phyloP scores from a whole-genome alignment of 2,888 invertebrate genomes.

The Epinotia brunnichana region DNA sequence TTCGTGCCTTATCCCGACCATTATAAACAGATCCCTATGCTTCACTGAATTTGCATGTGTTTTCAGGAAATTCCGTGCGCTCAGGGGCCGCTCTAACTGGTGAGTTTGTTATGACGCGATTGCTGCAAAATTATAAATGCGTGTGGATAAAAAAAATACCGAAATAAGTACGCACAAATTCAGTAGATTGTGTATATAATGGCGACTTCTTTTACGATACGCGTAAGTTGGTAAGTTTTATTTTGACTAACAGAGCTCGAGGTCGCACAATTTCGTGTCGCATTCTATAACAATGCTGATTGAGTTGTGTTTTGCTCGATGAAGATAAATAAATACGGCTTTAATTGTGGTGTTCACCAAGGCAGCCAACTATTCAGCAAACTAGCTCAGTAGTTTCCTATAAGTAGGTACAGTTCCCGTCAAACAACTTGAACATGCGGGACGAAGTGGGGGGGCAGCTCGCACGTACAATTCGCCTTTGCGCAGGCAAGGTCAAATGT shows the following conservation, averaged over 20 bases:
- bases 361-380: no score
- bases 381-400: no score
- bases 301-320: slow-evolving; percentile 48
- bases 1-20: slow-evolving; percentile 46
- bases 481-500: no score
- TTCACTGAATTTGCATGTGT: slow-evolving; percentile 13
- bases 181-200: not conserved
- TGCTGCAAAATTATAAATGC: slow-evolving; percentile 46
- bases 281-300: slow-evolving; percentile 61
- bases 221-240: slow-evolving; percentile 48
- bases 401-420: no score
- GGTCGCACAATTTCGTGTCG: slow-evolving; percentile 62
- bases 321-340: no score
- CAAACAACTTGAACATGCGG: no score
- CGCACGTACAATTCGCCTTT: no score
- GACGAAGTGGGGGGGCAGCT: no score
- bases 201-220: not conserved
- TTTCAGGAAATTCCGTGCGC: not conserved
- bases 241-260: slow-evolving; percentile 56
- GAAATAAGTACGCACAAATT: not conserved
- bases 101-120: slow-evolving; percentile 15
- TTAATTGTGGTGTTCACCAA: no score
- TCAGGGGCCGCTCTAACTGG: slow-evolving; percentile 8
- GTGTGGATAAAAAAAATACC: not conserved
- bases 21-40: slow-evolving; percentile 8